Evolutionary conservation across 2,113 vertebrate species (phyloP), one percentile per base, ranked within the genome.

Genomic region (Salvator merianae): DNA sequence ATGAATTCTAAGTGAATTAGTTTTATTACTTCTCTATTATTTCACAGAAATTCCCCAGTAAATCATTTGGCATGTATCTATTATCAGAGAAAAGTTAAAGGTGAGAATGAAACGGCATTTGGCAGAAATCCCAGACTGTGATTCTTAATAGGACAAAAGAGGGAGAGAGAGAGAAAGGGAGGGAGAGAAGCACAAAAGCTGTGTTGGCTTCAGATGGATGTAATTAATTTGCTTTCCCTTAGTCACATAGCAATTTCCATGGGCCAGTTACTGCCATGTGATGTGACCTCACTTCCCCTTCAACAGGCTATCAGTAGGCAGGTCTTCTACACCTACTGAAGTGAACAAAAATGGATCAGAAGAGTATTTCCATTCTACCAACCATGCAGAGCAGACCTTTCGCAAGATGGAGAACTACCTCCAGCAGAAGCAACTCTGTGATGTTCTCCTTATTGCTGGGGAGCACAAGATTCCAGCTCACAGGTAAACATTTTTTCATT

Each of bases 391-490:
- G 91, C 96, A 98, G 93, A 99, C 97, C 0, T 98, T 99, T 88
- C 96, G 96, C 73, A 99, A 98, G 91, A 99, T 99, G 97, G 98
- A 98, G 91, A 98, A 93, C 73, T 99, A 99, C 80, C 96, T 99
- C 81, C 98, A 98, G 94, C 97, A 99, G 94, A 98, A 99, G 92
- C 97, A 99, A 93, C 95, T 99, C 83, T 99, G 99, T 43, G 98
- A 99, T 8, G 98, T 99, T 66, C 95, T 99, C 32, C 96, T 99
- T 77, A 96, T 99, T 80, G 98, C 94, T 0, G 98, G 98, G 1
- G 96, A 98, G 85, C 98, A 98, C 85, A 98, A 96, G 93, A 99
- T 99, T 84, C 98, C 98, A 20, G 99, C 99, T 72, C 98, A 99
- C 94, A 97, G 98, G 99, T 98, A 93, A 50, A 0, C 3, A 10